These are phyloP conservation scores for Amaurobius ferox DNA, from an alignment of 2,888 invertebrate genomes.

Conservation along the genomic window DNA sequence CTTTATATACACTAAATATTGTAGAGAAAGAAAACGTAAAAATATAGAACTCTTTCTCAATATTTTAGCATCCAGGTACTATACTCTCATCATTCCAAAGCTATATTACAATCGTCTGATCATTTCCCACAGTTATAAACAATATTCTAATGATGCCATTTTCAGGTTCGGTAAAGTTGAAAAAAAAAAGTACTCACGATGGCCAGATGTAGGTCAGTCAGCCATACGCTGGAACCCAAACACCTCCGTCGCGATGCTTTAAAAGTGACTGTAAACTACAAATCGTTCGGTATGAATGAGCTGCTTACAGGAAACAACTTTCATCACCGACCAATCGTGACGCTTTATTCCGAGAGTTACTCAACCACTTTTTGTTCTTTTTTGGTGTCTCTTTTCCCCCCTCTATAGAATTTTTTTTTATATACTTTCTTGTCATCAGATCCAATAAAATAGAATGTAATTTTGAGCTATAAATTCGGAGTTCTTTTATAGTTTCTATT, in stretches of 20 bases:
- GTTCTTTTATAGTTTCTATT: too few relatives aligned
- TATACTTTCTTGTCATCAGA: too few relatives aligned
- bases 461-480: too few relatives aligned
- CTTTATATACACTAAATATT: too few relatives aligned
- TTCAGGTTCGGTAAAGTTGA: background rate
- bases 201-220: constrained; percentile 36
- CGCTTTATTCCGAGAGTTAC: constrained; percentile 20
- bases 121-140: too few relatives aligned
- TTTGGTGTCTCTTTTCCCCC: background rate
- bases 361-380: constrained; percentile 34
- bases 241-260: background rate
- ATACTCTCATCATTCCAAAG: too few relatives aligned
- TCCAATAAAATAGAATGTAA: too few relatives aligned
- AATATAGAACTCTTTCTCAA: too few relatives aligned
- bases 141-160: background rate
- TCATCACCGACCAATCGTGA: constrained; percentile 50
- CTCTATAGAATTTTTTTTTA: background rate
- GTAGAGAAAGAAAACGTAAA: too few relatives aligned
- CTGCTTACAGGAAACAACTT: constrained; percentile 49
- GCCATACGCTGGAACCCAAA: background rate
- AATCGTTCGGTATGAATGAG: background rate
- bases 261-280: background rate
- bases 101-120: too few relatives aligned
- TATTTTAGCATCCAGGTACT: too few relatives aligned
- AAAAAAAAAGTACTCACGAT: constrained; percentile 27